A percentile compares a stretch with the other conserved stretches of the same genome.
Conservation (phyloP, 2,888 invertebrate species). For the Nebria brevicollis region DNA sequence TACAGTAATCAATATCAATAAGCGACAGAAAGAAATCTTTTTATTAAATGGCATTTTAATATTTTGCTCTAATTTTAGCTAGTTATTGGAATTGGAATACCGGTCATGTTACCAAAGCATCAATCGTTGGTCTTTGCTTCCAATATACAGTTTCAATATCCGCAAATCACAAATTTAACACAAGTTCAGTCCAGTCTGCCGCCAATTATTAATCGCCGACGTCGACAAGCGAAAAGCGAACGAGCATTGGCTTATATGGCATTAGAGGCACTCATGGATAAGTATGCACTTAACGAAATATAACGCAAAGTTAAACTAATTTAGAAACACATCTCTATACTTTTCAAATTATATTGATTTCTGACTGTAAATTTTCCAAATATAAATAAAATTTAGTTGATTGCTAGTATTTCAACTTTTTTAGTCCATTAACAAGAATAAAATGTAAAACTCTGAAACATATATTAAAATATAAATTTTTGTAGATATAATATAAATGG, state of each 20-base stretch:
- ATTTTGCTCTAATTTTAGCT: conserved; percentile 62
- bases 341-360: too few species aligned
- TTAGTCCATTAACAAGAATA: too few species aligned
- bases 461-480: conserved; percentile 38
- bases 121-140: conserved; percentile 68
- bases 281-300: conserved; percentile 49
- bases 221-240: conserved; percentile 52
- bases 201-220: conserved; percentile 53
- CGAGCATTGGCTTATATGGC: conserved; percentile 56
- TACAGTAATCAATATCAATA: too few species aligned
- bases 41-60: not conserved
- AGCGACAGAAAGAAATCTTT: too few species aligned
- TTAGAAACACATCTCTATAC: too few species aligned
- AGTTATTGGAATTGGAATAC: conserved; percentile 68
- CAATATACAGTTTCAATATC: conserved; percentile 75
- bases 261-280: conserved; percentile 57
- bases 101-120: conserved; percentile 66
- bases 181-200: conserved; percentile 55
- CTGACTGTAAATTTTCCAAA: too few species aligned
- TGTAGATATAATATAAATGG: conserved; percentile 73
- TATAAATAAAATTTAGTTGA: too few species aligned
- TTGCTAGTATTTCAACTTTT: too few species aligned
- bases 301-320: too few species aligned
- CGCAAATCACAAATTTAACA: conserved; percentile 55
- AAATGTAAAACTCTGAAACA: too few species aligned